Conservation (phyloP, 2,113 vertebrate species). For the Apaloderma vittatum region DNA sequence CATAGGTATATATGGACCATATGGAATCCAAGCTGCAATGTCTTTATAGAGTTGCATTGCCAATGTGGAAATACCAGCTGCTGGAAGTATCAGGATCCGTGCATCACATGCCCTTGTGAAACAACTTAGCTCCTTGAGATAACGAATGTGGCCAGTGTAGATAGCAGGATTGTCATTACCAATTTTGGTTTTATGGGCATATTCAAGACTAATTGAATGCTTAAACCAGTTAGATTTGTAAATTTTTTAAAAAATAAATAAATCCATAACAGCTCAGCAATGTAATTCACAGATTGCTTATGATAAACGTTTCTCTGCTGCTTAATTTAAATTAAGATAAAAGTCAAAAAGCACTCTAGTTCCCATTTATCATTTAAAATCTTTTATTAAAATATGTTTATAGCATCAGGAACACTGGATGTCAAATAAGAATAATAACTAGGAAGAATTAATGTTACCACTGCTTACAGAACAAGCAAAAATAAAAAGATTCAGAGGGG, state of each 20-base stretch:
- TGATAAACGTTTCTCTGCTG: background rate
- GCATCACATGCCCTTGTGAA: background rate
- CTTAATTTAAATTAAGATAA: background rate
- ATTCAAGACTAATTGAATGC: background rate
- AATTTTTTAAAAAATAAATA: background rate
- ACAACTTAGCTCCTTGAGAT: background rate
- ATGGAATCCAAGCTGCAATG: background rate
- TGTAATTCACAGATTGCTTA: background rate
- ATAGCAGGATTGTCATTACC: background rate
- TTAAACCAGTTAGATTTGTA: background rate
- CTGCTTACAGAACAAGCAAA: background rate
- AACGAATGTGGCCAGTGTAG: background rate
- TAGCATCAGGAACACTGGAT: background rate
- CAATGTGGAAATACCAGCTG: background rate
- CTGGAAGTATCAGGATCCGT: background rate
- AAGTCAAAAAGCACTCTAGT: background rate
- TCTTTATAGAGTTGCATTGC: background rate
- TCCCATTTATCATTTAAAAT: background rate
- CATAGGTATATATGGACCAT: background rate
- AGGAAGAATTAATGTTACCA: background rate
- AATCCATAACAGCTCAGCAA: background rate
- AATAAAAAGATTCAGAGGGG: background rate
- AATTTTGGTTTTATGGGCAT: background rate
- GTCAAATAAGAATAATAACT: background rate
- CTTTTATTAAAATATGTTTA: background rate